Evolutionary conservation across 2,113 vertebrate genomes (phyloP).

Genomic region (Aspiorhynchus laticeps): DNA sequence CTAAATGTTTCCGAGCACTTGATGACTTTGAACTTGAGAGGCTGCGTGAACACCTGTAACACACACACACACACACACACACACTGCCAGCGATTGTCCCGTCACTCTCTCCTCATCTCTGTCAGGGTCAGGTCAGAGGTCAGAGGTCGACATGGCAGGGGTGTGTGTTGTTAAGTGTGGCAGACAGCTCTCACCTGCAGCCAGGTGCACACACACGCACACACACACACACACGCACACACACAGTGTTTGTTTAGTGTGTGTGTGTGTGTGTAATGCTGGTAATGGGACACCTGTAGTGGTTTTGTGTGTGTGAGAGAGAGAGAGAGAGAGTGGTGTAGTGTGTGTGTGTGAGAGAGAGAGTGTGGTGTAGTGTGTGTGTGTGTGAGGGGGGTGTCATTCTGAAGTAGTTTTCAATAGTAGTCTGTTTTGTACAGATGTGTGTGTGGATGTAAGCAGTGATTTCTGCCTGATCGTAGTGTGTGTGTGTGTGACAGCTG

Average conservation of each 20-base stretch:
- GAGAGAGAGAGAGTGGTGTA: too few relatives aligned
- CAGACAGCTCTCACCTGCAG: constrained; percentile 74
- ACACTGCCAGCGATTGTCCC: constrained; percentile 57
- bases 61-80: constrained; percentile 38
- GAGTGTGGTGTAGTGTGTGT: too few relatives aligned
- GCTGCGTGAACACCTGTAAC: constrained; percentile 78
- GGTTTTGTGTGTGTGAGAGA: too few relatives aligned
- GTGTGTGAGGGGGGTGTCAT: too few relatives aligned
- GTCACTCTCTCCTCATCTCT: constrained; percentile 70
- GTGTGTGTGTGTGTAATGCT: too few relatives aligned
- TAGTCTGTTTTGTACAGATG: too few relatives aligned
- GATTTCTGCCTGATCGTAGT: too few relatives aligned
- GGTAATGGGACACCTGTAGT: too few relatives aligned
- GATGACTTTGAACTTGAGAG: constrained; percentile 44
- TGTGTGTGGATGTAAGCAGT: constrained; percentile 8
- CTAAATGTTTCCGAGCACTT: constrained; percentile 34
- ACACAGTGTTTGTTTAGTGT: too few relatives aligned
- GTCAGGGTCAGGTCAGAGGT: constrained; percentile 67
- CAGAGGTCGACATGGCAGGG: constrained; percentile 71
- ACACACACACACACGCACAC: too few relatives aligned
- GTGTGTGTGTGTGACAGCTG: constrained; percentile 64
- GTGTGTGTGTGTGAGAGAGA: too few relatives aligned
- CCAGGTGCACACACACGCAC: constrained; percentile 60
- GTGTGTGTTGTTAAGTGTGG: constrained; percentile 82
- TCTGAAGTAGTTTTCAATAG: too few relatives aligned